Conservation (phyloP, 92 coral and sea anemone genomes). For the Bergia puertoricense region DNA sequence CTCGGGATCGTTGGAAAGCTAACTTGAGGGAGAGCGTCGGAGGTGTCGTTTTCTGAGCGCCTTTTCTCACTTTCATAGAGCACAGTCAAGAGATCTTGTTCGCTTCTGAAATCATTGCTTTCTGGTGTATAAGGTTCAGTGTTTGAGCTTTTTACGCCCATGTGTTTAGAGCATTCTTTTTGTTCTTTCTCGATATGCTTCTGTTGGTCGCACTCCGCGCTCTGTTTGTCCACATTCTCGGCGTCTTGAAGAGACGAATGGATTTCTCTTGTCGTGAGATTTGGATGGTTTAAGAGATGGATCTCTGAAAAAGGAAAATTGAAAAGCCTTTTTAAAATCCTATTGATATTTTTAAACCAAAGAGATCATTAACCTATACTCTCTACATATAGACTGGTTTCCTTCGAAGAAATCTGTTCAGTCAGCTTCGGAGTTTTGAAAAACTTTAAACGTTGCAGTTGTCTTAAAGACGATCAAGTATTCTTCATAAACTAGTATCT, state of each 20-base stretch:
- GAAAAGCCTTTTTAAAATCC: not conserved
- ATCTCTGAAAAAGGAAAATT: conserved; percentile 16
- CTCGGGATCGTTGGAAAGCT: not conserved
- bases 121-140: not conserved
- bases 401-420: not conserved
- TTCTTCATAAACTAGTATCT: not conserved
- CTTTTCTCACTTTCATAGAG: not conserved
- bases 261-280: not conserved
- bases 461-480: not conserved
- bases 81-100: not conserved
- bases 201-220: not conserved
- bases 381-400: too few species aligned
- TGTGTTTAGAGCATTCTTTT: not conserved
- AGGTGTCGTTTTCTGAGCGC: not conserved
- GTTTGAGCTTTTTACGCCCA: not conserved
- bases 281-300: not conserved
- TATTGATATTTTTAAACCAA: not conserved
- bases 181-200: not conserved
- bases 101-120: not conserved
- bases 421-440: not conserved
- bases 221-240: not conserved
- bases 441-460: not conserved
- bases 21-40: not conserved
- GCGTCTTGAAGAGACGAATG: not conserved
- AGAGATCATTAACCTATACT: not conserved